These are phyloP conservation scores for Isurus oxyrinchus DNA, from an alignment of 2,113 vertebrate genomes.

Conservation along the genomic window DNA sequence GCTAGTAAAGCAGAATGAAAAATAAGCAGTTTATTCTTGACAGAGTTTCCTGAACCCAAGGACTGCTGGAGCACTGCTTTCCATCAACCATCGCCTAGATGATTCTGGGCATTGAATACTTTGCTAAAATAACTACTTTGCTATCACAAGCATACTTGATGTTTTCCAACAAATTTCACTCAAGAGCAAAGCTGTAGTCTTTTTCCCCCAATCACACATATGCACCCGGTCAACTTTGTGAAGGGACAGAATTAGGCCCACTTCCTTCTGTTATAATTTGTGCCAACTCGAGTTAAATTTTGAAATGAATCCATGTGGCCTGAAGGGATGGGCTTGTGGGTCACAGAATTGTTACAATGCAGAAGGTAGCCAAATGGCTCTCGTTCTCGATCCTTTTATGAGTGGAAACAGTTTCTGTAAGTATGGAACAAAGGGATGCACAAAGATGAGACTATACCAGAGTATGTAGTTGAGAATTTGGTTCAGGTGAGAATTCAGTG, in stretches of 20 bases:
- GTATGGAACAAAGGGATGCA: too few relatives aligned
- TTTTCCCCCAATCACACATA: neutral
- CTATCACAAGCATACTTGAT: neutral
- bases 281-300: neutral
- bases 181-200: too few relatives aligned
- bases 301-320: neutral
- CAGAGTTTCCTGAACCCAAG: neutral
- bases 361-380: too few relatives aligned
- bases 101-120: neutral
- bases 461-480: too few relatives aligned
- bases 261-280: neutral
- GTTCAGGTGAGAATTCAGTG: too few relatives aligned
- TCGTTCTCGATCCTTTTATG: too few relatives aligned
- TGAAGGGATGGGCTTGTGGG: neutral
- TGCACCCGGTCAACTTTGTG: neutral
- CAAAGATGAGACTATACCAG: too few relatives aligned
- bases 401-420: too few relatives aligned
- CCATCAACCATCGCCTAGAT: neutral
- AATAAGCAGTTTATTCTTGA: neutral
- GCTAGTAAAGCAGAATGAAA: neutral
- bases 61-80: neutral
- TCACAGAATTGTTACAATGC: too few relatives aligned
- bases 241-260: neutral
- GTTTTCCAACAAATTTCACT: neutral
- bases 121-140: neutral